These are phyloP conservation scores for Apodemus agrarius DNA, from an alignment of 2,797 vertebrate genomes.

Conservation along the genomic window DNA sequence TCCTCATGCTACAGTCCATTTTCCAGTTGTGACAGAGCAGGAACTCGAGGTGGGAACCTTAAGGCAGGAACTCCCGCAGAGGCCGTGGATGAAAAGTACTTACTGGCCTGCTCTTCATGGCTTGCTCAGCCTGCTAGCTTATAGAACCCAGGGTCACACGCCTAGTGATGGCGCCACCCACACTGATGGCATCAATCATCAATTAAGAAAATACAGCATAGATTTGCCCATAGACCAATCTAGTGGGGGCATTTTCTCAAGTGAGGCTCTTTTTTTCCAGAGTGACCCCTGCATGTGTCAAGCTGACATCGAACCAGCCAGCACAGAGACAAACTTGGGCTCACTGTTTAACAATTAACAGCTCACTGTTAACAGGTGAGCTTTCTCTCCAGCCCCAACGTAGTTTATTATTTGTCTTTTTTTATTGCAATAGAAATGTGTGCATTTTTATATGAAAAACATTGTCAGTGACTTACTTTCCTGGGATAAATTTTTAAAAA, in stretches of 20 bases:
- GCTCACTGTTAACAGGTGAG: background rate
- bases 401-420: background rate
- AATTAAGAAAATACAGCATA: background rate
- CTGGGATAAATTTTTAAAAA: background rate
- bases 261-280: background rate
- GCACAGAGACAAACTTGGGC: background rate
- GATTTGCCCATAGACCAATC: background rate
- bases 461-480: background rate
- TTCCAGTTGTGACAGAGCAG: background rate
- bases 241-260: background rate
- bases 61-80: background rate
- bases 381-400: background rate
- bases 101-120: background rate
- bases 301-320: background rate
- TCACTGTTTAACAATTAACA: no score
- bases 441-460: background rate
- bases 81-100: background rate
- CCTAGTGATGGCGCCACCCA: background rate
- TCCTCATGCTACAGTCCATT: background rate
- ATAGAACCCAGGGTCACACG: background rate
- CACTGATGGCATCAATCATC: background rate
- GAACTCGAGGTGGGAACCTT: background rate
- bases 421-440: background rate
- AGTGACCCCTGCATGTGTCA: background rate
- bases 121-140: background rate